Conservation (phyloP, 2,888 invertebrate genomes). For the Metopia argyrocephala region DNA sequence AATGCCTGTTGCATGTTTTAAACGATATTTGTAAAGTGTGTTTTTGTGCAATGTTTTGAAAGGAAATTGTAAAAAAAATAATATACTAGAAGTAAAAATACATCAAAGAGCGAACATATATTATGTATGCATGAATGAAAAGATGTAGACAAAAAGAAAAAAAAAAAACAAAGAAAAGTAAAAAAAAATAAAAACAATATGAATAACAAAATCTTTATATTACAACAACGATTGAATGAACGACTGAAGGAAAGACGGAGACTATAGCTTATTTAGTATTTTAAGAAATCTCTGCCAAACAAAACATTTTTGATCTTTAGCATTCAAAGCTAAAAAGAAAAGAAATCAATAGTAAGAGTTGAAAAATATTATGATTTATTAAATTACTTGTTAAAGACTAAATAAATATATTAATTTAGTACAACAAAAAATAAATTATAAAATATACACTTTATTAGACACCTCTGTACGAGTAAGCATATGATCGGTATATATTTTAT, state of each 20-base stretch:
- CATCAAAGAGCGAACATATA: constrained; percentile 1
- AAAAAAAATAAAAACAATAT: background rate
- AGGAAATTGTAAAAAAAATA: constrained; percentile 41
- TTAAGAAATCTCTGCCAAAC: too few species aligned
- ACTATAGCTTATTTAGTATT: too few species aligned
- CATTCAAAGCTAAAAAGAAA: too few species aligned
- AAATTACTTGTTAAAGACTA: background rate
- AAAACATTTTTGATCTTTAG: too few species aligned
- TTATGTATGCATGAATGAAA: constrained; percentile 4
- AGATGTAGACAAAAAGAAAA: background rate
- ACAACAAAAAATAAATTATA: too few species aligned
- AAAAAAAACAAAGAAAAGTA: background rate
- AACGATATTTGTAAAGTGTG: background rate
- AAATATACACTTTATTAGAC: too few species aligned
- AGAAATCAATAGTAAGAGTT: too few species aligned
- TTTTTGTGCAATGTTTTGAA: constrained; percentile 38
- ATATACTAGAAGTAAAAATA: background rate
- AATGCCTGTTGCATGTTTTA: constrained; percentile 36
- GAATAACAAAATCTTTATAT: background rate
- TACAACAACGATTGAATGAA: too few species aligned
- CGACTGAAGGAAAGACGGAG: too few species aligned
- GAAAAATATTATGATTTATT: constrained; percentile 4
- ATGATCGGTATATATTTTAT: too few species aligned
- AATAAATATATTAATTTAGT: background rate
- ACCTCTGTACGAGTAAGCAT: too few species aligned